Conservation (phyloP, 2,888 invertebrate species). For the Microchrysa polita region DNA sequence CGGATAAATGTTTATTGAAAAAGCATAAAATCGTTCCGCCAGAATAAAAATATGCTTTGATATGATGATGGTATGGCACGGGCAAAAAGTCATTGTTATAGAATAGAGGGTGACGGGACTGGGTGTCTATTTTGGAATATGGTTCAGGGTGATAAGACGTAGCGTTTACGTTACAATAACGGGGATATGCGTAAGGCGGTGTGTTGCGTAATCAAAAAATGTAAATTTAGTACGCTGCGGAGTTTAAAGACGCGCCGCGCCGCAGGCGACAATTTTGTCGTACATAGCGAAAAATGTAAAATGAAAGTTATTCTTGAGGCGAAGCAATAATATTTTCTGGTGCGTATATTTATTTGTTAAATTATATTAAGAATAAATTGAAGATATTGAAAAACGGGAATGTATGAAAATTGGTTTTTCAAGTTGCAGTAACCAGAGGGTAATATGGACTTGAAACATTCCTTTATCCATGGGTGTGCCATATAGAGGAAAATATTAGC, state of each 20-base stretch:
- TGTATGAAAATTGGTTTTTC: too few species aligned
- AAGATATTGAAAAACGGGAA: too few species aligned
- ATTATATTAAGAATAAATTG: too few species aligned
- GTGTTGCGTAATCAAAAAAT: conserved; percentile 35
- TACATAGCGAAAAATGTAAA: too few species aligned
- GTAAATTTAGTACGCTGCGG: conserved; percentile 29
- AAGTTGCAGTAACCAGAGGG: too few species aligned
- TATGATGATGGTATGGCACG: conserved; percentile 55
- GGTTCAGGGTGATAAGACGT: conserved; percentile 34
- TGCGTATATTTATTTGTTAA: too few species aligned
- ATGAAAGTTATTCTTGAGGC: too few species aligned
- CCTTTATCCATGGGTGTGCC: too few species aligned
- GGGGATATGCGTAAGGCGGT: conserved; percentile 12
- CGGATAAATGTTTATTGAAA: conserved; percentile 66
- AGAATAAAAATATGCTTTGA: conserved; percentile 66
- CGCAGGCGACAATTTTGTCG: conserved; percentile 9
- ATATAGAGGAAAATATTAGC: too few species aligned
- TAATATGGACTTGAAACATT: too few species aligned
- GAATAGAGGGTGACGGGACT: too few species aligned
- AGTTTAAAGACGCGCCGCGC: conserved; percentile 29
- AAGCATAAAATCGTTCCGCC: conserved; percentile 66
- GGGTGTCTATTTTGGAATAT: conserved; percentile 23
- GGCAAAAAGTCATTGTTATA: conserved; percentile 21
- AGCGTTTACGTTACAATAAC: not conserved
- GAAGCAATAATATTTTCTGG: too few species aligned